Evolutionary conservation across 30 jellyfish, hydroid and myxozoan species (phyloP).

Genomic region (Aurelia sp.): DNA sequence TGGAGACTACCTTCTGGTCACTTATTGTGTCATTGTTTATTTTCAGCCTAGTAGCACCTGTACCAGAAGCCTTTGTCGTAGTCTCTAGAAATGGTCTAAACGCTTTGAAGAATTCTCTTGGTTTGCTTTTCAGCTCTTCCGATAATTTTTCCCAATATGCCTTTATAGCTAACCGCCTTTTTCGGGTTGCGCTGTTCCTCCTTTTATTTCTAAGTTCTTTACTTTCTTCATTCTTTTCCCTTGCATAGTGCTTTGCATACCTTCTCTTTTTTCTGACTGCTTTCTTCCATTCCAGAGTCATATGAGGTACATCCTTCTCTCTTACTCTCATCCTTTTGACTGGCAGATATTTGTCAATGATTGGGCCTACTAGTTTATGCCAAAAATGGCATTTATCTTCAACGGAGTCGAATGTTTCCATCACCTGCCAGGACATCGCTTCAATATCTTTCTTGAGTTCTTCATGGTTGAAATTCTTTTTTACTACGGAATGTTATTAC

Average conservation of each 20-base stretch:
- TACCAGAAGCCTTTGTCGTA: constrained; percentile 9
- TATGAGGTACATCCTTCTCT: too few species aligned
- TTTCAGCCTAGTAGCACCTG: constrained; percentile 34
- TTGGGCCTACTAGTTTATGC: constrained; percentile 28
- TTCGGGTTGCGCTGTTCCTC: constrained; percentile 24
- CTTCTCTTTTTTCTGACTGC: too few species aligned
- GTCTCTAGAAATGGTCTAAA: constrained; percentile 54
- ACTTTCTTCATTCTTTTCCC: too few species aligned
- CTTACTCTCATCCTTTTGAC: too few species aligned
- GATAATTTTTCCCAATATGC: constrained; percentile 59
- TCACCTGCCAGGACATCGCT: too few species aligned
- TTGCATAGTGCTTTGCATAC: too few species aligned
- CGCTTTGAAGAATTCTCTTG: constrained; percentile 57
- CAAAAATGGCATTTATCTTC: constrained; percentile 22
- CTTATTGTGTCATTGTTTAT: constrained; percentile 35
- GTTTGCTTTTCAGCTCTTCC: constrained; percentile 52
- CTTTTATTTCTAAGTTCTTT: too few species aligned
- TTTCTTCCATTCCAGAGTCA: too few species aligned
- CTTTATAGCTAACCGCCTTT: constrained; percentile 14
- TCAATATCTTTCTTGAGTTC: constrained; percentile 28
- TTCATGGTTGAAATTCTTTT: constrained; percentile 24
- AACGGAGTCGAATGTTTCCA: constrained; percentile 10
- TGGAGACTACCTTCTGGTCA: neutral
- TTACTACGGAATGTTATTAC: constrained; percentile 20
- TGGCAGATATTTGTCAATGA: too few species aligned